Evolutionary conservation across 2,888 invertebrate species (phyloP), one percentile per base, ranked within the genome.

Genomic region (Volucella inanis): DNA sequence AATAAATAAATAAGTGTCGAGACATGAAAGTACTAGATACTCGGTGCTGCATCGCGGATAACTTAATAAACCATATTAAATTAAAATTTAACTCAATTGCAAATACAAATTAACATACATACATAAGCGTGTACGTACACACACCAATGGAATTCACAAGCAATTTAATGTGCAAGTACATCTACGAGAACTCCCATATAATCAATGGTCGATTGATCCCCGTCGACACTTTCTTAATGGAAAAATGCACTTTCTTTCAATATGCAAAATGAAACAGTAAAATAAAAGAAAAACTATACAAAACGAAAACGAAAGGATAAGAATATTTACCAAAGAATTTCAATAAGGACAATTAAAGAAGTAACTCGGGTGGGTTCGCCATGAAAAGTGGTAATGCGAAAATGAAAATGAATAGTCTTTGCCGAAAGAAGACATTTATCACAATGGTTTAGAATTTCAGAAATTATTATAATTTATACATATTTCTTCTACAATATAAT

Each of bases 231-330:
- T 31, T 31, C 3, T 10, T n/a, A n/a, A 57, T n/a, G 52, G 18
- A 62, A 18, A 68, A 38, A 49, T 76, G 76, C 49, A 76, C 59
- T 68, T 65, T 41, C 49, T 61, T 18, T 67, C 43, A 62, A 50
- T 55, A 64, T 68, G 62, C 78, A 74, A 78, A 74, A 50, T 43
- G 52, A 64, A 18, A 47, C 12, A 38, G 12, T 2, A 38, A 54
- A 10, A 31, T 41, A 6, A 9, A 38, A 31, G 41, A 39, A 52
- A 38, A 50, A 54, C 18, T 50, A 11, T 31, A 6, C 31, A 50
- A 14, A 75, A 67, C 11, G 68, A 84, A 84, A 84, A 65, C 61
- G 71, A 84, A 84, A 76, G 83, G 81, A 76, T 82, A 49, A 75
- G 41, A 65, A 43, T 64, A 76, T 52, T 82, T 57, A 22, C 55